Conservation (phyloP, 2,113 vertebrate genomes). For the Marcusenius ussheri region DNA sequence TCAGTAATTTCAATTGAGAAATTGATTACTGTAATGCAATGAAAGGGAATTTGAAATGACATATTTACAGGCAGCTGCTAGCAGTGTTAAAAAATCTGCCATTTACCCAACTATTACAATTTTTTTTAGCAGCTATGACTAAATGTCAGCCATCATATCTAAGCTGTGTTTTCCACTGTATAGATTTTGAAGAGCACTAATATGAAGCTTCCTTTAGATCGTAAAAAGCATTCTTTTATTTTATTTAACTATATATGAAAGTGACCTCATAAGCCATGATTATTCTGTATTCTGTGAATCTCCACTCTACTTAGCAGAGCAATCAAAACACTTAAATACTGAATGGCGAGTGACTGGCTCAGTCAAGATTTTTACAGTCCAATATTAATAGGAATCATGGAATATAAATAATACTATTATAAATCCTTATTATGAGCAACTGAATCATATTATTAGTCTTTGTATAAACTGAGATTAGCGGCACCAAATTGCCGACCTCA, state of each 20-base stretch:
- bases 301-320: not conserved
- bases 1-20: not conserved
- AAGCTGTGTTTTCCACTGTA: not conserved
- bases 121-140: not conserved
- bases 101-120: not conserved
- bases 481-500: not conserved
- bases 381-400: not conserved
- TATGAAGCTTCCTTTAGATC: not conserved
- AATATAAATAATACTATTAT: not conserved
- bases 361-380: not conserved
- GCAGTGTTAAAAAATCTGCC: not conserved
- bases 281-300: not conserved
- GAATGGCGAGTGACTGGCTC: not conserved
- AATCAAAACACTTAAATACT: not conserved
- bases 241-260: not conserved
- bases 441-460: not conserved
- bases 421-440: not conserved
- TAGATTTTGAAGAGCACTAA: not conserved
- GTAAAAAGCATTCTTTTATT: not conserved
- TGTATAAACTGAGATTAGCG: constrained; percentile 1
- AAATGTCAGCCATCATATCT: not conserved
- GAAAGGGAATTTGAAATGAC: not conserved
- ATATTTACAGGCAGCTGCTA: not conserved
- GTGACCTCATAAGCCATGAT: not conserved
- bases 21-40: not conserved